Conservation (phyloP, 2,888 invertebrate species). For the Agrochola macilenta region DNA sequence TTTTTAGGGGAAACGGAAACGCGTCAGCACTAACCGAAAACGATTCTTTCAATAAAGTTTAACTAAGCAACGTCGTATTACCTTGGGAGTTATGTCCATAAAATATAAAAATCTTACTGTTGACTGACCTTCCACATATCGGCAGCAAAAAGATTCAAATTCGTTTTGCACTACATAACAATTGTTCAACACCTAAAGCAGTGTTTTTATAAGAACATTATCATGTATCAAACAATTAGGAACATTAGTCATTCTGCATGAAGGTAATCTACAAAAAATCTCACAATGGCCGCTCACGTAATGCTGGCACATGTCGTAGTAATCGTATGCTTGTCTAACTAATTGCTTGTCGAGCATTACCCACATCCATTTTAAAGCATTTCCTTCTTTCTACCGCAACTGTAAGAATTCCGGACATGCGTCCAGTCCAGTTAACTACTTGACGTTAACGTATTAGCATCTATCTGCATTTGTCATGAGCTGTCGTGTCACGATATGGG, state of each 20-base stretch:
- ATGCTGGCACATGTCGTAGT: conserved; percentile 36
- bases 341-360: conserved; percentile 55
- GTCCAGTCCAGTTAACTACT: conserved; percentile 47
- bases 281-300: conserved; percentile 61
- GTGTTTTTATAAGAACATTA: conserved; percentile 26
- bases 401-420: conserved; percentile 56
- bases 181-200: conserved; percentile 4
- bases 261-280: conserved; percentile 58
- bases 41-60: conserved; percentile 26
- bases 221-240: conserved; percentile 35
- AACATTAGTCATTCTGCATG: conserved; percentile 47
- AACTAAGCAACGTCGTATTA: conserved; percentile 13
- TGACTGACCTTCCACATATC: conserved; percentile 35
- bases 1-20: conserved; percentile 61
- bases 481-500: not conserved
- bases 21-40: conserved; percentile 23
- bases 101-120: conserved; percentile 39
- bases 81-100: conserved; percentile 43
- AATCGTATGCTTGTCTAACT: conserved; percentile 55
- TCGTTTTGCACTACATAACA: conserved; percentile 9
- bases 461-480: conserved; percentile 39
- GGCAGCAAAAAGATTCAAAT: conserved; percentile 7
- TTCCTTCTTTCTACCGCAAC: conserved; percentile 60
- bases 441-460: conserved; percentile 38
- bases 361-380: conserved; percentile 59